Evolutionary conservation across 2,113 vertebrate genomes (phyloP), one percentile per base, ranked within the genome.

Genomic region (Tupaia chinensis): DNA sequence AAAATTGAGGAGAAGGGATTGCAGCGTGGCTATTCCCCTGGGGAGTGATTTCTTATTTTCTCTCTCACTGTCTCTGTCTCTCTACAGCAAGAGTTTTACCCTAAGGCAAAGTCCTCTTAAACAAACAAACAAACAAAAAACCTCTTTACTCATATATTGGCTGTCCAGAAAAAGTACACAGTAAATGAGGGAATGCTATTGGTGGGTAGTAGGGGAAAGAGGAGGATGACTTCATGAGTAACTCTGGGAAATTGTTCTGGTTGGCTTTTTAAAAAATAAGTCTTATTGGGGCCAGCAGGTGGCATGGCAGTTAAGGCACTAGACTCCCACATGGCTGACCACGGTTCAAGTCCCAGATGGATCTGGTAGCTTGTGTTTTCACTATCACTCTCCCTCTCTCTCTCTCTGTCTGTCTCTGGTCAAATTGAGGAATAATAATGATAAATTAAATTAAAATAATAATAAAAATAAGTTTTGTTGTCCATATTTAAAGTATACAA

Each of bases 161-260:
- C 78, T 95, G 70, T 19, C 74, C 87, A 91, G 89, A 70, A 86
- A 27, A 10, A 73, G 72, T 53, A 72, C 74, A 69, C 32, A 65
- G 44, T 79, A 58, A 65, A 66, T 12, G 83, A 97, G 17, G 4
- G 29, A 61, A 68, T 32, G 32, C 13, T 89, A 1, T 34, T 60
- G 17, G 56, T 92, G 74, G 61, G 80, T 93, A n/a, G 69, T 70
- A 76, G 27, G 15, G 19, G 27, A 81, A 15, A 82, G 6, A 3
- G n/a, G n/a, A 94, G 70, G 23, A 81, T 82, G 92, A 89, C 61
- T 93, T 90, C 61, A 70, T 74, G 68, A 69, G n/a, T 19, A 60
- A 78, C 80, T 81, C 77, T 83, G 61, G 78, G 74, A 63, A 89
- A 66, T n/a, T 89, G 72, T 85, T 97, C 86, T 78, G 83, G 66